phyloP scores from a whole-genome alignment of 35 echinoderm and acorn worm genomes.

The Eucidaris tribuloides region DNA sequence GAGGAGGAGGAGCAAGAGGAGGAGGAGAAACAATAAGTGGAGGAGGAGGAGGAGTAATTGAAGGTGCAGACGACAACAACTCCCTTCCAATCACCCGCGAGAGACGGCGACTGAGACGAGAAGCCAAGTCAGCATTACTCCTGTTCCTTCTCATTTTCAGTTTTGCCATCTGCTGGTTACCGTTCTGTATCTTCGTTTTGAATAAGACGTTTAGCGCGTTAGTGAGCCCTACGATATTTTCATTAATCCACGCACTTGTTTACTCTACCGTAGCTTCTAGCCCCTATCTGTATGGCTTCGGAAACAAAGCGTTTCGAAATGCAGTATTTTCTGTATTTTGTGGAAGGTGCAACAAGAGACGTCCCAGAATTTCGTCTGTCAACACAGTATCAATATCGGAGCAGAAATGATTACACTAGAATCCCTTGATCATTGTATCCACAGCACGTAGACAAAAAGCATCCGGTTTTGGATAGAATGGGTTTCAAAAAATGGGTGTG shows the following conservation, averaged over 20 bases:
- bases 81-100: too few relatives aligned
- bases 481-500: too few relatives aligned
- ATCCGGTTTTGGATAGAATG: too few relatives aligned
- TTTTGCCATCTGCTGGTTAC: not conserved
- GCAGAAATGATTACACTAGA: too few relatives aligned
- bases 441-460: too few relatives aligned
- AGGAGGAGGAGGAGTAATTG: not conserved
- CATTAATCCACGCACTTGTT: not conserved
- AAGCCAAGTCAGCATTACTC: constrained; percentile 33
- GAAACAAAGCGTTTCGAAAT: constrained; percentile 24
- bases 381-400: too few relatives aligned
- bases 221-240: not conserved
- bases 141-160: constrained; percentile 27
- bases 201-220: not conserved
- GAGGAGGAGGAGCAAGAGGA: too few relatives aligned
- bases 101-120: not conserved
- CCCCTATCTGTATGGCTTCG: constrained; percentile 36
- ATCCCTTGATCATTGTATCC: too few relatives aligned
- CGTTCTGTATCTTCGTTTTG: constrained; percentile 6
- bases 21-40: not conserved
- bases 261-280: not conserved
- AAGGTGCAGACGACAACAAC: too few relatives aligned
- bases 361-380: too few relatives aligned
- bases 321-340: not conserved
- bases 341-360: too few relatives aligned